Evolutionary conservation across 2,113 vertebrate genomes (phyloP), one percentile per base, ranked within the genome.

Genomic region (Carettochelys insculpta): DNA sequence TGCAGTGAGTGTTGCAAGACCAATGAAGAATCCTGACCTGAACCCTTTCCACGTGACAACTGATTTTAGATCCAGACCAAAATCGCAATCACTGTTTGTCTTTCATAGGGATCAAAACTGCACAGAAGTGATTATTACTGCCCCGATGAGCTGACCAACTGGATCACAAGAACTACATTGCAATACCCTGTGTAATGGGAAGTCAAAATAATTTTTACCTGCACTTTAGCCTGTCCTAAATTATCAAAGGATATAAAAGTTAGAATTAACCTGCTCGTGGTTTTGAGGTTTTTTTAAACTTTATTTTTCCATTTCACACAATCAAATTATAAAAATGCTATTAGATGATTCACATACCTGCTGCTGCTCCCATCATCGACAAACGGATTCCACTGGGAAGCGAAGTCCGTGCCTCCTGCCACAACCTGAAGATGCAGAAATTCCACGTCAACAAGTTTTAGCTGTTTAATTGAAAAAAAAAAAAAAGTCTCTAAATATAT

Each of bases 351-450:
- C 34, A 95, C 97, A 97, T 97, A 99, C 99, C 97, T 99, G 97
- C 97, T 87, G 82, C 96, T 98, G 97, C 98, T 98, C 97, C 98
- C 98, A 92, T 98, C 98, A 34, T 99, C 99, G 79, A 97, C 96
- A 95, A 99, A 99, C 83, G 98, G 98, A 96, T 98, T 99, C 99
- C 99, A 99, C 48, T 98, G 98, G 1, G 98, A 98, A 82, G 98
- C 95, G 92, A 99, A 99, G 94, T 98, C 98, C 73, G 97, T 96
- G 84, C 99, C 99, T 95, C 98, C 98, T 92, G 98, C 98, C 68
- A 98, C 96, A 77, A 98, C 98, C 99, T 99, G 93, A 95, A 97
- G 77, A 91, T 13, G 47, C 10, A 97, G n/a, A 97, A 95, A 96
- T 58, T 8, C 47, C 24, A 43, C 61, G 53, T 95, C 87, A 92